phyloP scores from a whole-genome alignment of 2,797 vertebrate genomes.

The Thamnophis elegans region DNA sequence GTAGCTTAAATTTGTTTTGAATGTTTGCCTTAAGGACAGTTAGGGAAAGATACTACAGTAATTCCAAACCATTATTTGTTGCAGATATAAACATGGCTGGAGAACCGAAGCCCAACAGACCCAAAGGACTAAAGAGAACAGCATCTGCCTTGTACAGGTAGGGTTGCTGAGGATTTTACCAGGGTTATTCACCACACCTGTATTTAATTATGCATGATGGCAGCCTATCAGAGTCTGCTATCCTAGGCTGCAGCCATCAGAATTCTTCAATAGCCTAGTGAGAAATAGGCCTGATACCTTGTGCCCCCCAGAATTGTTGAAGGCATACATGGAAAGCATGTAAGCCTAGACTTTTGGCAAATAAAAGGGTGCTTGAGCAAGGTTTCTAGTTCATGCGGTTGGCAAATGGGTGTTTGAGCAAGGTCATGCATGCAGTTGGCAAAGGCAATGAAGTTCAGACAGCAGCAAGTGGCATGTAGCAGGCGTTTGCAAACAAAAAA shows the following conservation, averaged over 20 bases:
- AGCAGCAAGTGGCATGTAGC: not conserved
- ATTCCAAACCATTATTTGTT: conserved; percentile 40
- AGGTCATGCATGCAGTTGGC: not conserved
- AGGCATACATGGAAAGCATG: not conserved
- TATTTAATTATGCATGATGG: not conserved
- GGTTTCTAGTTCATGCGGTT: not conserved
- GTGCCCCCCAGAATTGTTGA: not conserved
- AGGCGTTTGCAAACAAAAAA: not conserved
- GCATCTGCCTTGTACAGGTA: conserved; percentile 88
- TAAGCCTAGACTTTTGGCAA: not conserved
- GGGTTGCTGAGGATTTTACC: not conserved
- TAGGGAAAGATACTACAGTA: not conserved
- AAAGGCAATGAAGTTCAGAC: not conserved
- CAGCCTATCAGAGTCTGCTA: not conserved
- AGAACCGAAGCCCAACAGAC: conserved; percentile 88
- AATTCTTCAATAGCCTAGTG: not conserved
- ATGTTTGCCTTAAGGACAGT: not conserved
- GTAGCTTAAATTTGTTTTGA: not conserved
- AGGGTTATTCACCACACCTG: not conserved
- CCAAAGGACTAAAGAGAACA: conserved; percentile 87
- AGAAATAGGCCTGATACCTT: not conserved
- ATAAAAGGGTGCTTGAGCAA: not conserved
- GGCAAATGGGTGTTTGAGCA: not conserved
- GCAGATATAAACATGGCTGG: conserved; percentile 97
- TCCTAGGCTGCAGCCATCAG: not conserved